Percentiles rank a stretch among this genome's conserved stretches.
Conservation (phyloP, 2,888 invertebrate species). For the Synergus laeviventris region DNA sequence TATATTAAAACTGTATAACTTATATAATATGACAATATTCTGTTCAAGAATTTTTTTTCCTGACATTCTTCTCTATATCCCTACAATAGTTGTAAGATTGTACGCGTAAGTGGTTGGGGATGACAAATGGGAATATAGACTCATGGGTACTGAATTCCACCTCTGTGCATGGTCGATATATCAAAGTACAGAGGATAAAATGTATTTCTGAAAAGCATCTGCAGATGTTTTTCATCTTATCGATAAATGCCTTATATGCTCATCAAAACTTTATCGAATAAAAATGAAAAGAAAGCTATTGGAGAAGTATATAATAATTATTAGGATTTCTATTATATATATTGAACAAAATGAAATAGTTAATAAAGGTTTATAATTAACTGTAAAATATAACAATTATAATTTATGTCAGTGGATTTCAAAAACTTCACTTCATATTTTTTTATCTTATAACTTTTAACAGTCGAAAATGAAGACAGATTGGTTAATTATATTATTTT, state of each 20-base stretch:
- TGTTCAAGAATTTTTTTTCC: background rate
- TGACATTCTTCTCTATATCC: background rate
- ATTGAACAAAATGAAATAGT: too few species aligned
- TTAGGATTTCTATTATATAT: too few species aligned
- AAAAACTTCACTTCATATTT: too few species aligned
- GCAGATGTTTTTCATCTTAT: conserved; percentile 7
- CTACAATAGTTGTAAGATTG: background rate
- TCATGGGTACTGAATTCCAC: conserved; percentile 1
- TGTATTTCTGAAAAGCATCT: conserved; percentile 25
- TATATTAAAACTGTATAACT: background rate
- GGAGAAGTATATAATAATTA: too few species aligned
- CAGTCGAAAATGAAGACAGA: too few species aligned
- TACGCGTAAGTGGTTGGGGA: background rate
- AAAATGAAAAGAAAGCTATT: background rate
- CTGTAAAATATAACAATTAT: too few species aligned
- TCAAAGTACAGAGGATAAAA: conserved; percentile 15
- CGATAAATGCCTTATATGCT: conserved; percentile 1
- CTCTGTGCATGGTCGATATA: conserved; percentile 9
- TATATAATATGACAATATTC: background rate
- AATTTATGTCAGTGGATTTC: too few species aligned
- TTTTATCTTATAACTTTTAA: too few species aligned
- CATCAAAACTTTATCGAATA: conserved; percentile 18
- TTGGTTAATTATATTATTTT: too few species aligned
- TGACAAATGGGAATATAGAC: conserved; percentile 12
- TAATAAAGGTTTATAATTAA: too few species aligned